A percentile compares a stretch with the other conserved stretches of the same genome.
phyloP scores from a whole-genome alignment of 2,797 vertebrate genomes.

The Arremon aurantiirostris region DNA sequence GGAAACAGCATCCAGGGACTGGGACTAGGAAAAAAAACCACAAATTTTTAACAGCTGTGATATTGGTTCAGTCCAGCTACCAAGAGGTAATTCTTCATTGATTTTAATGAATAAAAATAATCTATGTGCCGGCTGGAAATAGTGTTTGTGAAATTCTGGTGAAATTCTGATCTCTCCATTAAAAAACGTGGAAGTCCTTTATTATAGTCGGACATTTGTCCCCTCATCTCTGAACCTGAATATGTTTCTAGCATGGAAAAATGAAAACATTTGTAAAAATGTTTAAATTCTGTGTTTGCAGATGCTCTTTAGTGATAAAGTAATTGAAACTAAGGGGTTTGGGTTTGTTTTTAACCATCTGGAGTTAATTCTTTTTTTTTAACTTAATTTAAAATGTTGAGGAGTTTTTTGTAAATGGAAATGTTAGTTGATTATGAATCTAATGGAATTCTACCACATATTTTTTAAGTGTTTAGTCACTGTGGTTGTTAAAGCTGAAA shows the following conservation, averaged over 20 bases:
- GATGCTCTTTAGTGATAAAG: not conserved
- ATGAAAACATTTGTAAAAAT: not conserved
- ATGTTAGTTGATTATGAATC: not conserved
- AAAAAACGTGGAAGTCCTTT: not conserved
- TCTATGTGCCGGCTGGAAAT: not conserved
- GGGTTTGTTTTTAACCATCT: not conserved
- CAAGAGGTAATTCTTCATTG: not conserved
- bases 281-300: not conserved
- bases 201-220: not conserved
- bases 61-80: not conserved
- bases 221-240: not conserved
- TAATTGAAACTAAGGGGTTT: not conserved
- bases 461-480: not conserved
- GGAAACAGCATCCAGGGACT: not conserved
- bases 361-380: not conserved
- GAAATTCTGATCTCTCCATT: not conserved
- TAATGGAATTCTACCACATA: not conserved
- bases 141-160: accelerated
- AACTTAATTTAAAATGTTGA: not conserved
- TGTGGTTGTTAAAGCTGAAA: not conserved
- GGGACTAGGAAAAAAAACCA: not conserved
- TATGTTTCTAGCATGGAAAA: not conserved
- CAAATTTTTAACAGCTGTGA: not conserved
- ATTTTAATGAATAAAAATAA: not conserved
- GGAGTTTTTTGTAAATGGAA: not conserved